phyloP scores from a whole-genome alignment of 2,113 vertebrate genomes.

The Brachionichthys hirsutus region DNA sequence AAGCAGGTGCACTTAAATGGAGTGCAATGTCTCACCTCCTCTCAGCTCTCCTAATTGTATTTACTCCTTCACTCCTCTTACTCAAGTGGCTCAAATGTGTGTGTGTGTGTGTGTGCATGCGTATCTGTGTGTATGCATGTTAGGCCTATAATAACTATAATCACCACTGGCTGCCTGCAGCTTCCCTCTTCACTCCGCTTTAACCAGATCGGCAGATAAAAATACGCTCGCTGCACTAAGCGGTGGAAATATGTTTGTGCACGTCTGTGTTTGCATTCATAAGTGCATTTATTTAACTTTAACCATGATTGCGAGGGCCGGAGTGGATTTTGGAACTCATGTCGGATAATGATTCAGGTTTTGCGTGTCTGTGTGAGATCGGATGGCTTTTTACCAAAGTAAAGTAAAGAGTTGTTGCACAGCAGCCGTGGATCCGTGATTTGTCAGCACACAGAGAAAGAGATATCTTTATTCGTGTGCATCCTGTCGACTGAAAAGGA shows the following conservation, averaged over 20 bases:
- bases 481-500: too few species aligned
- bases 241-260: conserved; percentile 51
- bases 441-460: not conserved
- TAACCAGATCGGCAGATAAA: conserved; percentile 67
- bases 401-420: too few species aligned
- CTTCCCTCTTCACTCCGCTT: conserved; percentile 68
- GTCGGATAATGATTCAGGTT: conserved; percentile 10
- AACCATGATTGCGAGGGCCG: not conserved
- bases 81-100: conserved; percentile 36
- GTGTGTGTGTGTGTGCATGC: conserved; percentile 11
- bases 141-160: conserved; percentile 75
- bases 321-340: conserved; percentile 3
- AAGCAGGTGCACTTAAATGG: conserved; percentile 1
- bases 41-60: conserved; percentile 54
- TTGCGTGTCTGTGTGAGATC: not conserved
- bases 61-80: conserved; percentile 37
- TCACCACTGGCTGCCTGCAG: conserved; percentile 68
- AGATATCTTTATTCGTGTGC: not conserved
- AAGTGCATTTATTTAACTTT: conserved; percentile 28
- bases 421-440: too few species aligned
- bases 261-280: conserved; percentile 44
- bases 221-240: conserved; percentile 60
- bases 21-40: conserved; percentile 43
- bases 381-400: too few species aligned
- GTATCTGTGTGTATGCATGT: conserved; percentile 35